Evolutionary conservation across 2,888 invertebrate genomes (phyloP), one percentile per base, ranked within the genome.

Genomic region (Rhagonycha lutea): DNA sequence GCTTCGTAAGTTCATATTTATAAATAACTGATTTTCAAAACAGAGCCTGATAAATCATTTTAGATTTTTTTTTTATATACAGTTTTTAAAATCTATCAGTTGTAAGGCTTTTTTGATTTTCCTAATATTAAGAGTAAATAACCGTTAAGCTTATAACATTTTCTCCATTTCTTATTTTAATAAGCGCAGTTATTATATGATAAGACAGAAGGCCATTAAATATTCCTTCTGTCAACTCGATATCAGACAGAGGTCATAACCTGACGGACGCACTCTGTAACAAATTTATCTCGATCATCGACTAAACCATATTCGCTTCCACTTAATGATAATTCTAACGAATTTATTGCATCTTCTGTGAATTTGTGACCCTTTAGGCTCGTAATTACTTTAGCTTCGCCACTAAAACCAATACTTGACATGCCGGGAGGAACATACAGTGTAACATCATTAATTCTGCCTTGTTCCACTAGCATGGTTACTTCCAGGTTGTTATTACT

Each of bases 311-410:
- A 84, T 67, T 83, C 83, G 32, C 84, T 78, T 65, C 83, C 82
- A 70, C 82, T 83, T 23, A 88, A 80, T 29, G 85, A 84, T 69
- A 81, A 80, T 80, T 93, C 91, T 23, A 94, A 89, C 12, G 90
- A 91, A 63, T 88, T 89, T 10, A 92, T 88, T 9, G 92, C 90
- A 84, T 92, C 91, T 14, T 92, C 91, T 0, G 91, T 91, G 85
- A 93, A 94, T 83, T 90, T 89, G 79, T 91, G 91, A 14, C 93
- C 93, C 83, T 91, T 91, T 9, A 94, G 88, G 79, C 90, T 91
- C 4, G 92, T 92, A 69, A 93, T 90, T 24, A 86, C 85, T 29
- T 92, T 91, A 0, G 92, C 92, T 82, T 93, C 91, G 7, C 92
- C 91, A 79, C 90, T 89, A 83, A 92, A 91, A 11, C 92, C 91